Base-by-base conservation (phyloP, 1,140 invertebrate genomes). In the Heterodera carotae region DNA sequence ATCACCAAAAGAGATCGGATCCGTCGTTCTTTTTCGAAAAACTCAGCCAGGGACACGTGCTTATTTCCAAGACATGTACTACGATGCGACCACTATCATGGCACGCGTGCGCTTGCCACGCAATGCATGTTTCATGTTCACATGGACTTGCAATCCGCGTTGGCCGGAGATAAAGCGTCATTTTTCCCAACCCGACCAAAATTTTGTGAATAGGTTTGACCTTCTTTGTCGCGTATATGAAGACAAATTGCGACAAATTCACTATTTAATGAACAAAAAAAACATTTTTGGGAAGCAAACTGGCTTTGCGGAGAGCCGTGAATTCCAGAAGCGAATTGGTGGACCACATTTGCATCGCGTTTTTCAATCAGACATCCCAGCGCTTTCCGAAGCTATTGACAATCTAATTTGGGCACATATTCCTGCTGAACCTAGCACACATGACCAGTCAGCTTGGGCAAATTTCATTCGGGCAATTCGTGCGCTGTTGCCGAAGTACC, bases 391-490 rank as follows among this genome's bases (percentile, higher is more conserved):
- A n/a, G 33, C 29, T 22, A 43, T 70, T 4, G 36, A 70, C 15
- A 70, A 70, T 70, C 2, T 70, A 7, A 70, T 70, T 5, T 70
- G 69, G 69, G 69, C 69, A 18, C 34, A 43, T 39, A 70, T 70
- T n/a, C 69, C 69, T 15, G 15, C 15, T 3, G 18, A 70, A n/a
- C 69, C 69, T 0, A 1, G 1, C 7, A 34, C 12, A 3, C 3
- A 8, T 18, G 69, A 70, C 36, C 29, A 18, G 7, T 39, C 33
- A 3, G 34, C 22, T 2, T 70, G 69, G 69, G 34, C 69, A 0
- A 43, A 70, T 39, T 70, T 70, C 15, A 36, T 70, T 1, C 12
- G 69, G 18, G 39, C 39, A 0, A 22, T 70, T 7, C 34, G 69
- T 3, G 69, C 15, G 6, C 34, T 70, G 0, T 3, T 70, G 4